A percentile compares a stretch with the other conserved stretches of the same genome.
These are phyloP conservation scores for Porites divaricata DNA, from an alignment of 92 coral and sea anemone species.

Conservation along the genomic window DNA sequence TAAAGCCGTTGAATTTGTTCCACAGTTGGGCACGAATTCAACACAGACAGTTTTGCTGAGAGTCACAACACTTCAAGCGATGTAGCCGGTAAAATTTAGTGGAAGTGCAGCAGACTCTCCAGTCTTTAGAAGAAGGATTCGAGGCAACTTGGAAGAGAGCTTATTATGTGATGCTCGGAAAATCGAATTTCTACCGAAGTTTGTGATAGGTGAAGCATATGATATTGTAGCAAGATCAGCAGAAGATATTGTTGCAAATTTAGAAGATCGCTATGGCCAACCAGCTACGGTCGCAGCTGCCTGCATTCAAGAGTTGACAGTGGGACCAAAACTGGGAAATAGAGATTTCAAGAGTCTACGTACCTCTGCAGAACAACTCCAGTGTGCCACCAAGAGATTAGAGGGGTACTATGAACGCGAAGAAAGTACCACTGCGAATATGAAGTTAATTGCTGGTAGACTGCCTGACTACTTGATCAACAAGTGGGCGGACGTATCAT, in stretches of 20 bases:
- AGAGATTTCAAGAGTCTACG: slow-evolving; percentile 45
- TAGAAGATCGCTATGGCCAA: slow-evolving; percentile 60
- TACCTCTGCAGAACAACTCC: slow-evolving; percentile 65
- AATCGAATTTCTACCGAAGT: slow-evolving; percentile 55
- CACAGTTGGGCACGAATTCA: not conserved
- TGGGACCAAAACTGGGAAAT: slow-evolving; percentile 35
- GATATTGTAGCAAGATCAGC: slow-evolving; percentile 51
- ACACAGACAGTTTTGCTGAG: slow-evolving; percentile 36
- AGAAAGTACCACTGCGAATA: slow-evolving; percentile 65
- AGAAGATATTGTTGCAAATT: slow-evolving; percentile 33
- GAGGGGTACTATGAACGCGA: slow-evolving; percentile 48
- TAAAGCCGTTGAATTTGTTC: not conserved
- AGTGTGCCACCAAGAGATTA: slow-evolving; percentile 38
- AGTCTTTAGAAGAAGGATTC: slow-evolving; percentile 35
- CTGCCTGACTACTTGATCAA: slow-evolving; percentile 44
- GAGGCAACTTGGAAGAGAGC: slow-evolving; percentile 52
- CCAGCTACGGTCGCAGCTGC: slow-evolving; percentile 67
- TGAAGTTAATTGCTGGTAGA: slow-evolving; percentile 46
- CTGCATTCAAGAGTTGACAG: slow-evolving; percentile 52
- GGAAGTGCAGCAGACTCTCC: slow-evolving; percentile 60
- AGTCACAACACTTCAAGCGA: slow-evolving; percentile 59
- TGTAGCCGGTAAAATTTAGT: slow-evolving; percentile 58
- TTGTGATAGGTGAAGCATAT: slow-evolving; percentile 46
- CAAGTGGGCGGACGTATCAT: slow-evolving; percentile 63
- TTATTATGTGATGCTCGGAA: slow-evolving; percentile 55